Percentiles rank a stretch among this genome's conserved stretches.
Evolutionary conservation across 2,113 vertebrate genomes (phyloP).

Genomic region (Apistogramma diplotaenia): DNA sequence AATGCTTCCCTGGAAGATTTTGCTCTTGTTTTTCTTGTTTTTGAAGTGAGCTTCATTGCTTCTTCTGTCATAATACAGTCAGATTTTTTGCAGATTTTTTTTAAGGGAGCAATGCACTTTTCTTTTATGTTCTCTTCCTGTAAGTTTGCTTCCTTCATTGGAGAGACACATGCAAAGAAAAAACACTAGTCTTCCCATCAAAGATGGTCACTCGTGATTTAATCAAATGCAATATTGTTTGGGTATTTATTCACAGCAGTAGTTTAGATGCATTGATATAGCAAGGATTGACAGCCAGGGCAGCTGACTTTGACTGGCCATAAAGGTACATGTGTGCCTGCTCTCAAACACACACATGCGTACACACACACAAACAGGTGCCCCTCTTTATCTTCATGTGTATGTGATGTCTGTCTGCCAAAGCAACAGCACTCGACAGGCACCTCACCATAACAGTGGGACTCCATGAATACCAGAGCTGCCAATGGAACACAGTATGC

Average conservation of each 20-base stretch:
- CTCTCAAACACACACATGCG: background rate
- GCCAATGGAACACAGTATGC: conserved; percentile 52
- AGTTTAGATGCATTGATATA: conserved; percentile 31
- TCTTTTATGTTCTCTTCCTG: background rate
- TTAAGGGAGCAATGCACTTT: background rate
- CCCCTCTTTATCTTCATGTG: conserved; percentile 39
- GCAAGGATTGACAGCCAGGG: conserved; percentile 12
- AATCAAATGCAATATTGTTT: conserved; percentile 13
- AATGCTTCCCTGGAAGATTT: background rate
- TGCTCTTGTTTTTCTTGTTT: background rate
- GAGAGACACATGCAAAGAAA: background rate
- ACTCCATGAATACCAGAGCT: conserved; percentile 51
- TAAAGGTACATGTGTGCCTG: background rate
- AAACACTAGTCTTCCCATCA: conserved; percentile 20
- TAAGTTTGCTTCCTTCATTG: background rate
- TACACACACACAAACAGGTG: background rate
- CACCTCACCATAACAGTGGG: conserved; percentile 36
- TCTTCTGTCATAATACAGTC: background rate
- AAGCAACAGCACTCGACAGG: conserved; percentile 29
- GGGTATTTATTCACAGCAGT: background rate
- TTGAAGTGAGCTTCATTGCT: background rate
- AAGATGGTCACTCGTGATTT: conserved; percentile 16
- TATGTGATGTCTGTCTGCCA: conserved; percentile 47
- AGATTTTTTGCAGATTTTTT: background rate
- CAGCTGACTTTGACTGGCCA: conserved; percentile 10